Evolutionary conservation across 2,113 vertebrate genomes (phyloP), one percentile per base, ranked within the genome.

Genomic region (Perca fluviatilis): DNA sequence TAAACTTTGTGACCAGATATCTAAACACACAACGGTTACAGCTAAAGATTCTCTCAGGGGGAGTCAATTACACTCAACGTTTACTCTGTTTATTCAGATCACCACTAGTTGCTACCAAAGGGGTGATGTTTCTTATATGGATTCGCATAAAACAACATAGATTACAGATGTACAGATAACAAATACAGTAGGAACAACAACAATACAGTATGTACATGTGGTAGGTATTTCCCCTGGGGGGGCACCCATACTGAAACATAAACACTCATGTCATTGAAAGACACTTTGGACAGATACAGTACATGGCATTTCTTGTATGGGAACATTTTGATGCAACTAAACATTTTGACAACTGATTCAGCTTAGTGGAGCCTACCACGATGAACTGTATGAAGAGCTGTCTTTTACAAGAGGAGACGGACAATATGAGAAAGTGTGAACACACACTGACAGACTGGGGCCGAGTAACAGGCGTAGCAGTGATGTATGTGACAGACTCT

Each of bases 1-100:
- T 88, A 93, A 90, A 93, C 88, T 83, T 86, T 94, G 90, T 77
- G 89, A 93, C 82, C 80, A 91, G 86, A 93, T 89, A 91, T 87
- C 88, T 90, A 93, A 93, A 93, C 87, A 86, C 69, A 87, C 74
- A 89, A 85, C 73, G 66, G 82, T 86, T 84, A 90, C 23, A 72
- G 75, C 46, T 72, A 85, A 75, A 74, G 65, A 74, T 46, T 81
- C 74, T 83, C 80, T 85, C 72, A 70, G 62, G 79, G 86, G 82
- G 77, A 83, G 78, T 83, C 80, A 82, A 84, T 87, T 87, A 88
- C 77, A 84, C 80, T 88, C 82, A 79, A 58, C 15, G 77, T 86
- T 85, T 86, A 71, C 63, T 85, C 69, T 87, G 89, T 89, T 88
- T 89, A 86, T 82, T 89, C 86, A 85, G 49, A 91, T 86, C 85